These are phyloP conservation scores for Lichenostomus cassidix DNA, from an alignment of 2,113 vertebrate species.

Conservation along the genomic window DNA sequence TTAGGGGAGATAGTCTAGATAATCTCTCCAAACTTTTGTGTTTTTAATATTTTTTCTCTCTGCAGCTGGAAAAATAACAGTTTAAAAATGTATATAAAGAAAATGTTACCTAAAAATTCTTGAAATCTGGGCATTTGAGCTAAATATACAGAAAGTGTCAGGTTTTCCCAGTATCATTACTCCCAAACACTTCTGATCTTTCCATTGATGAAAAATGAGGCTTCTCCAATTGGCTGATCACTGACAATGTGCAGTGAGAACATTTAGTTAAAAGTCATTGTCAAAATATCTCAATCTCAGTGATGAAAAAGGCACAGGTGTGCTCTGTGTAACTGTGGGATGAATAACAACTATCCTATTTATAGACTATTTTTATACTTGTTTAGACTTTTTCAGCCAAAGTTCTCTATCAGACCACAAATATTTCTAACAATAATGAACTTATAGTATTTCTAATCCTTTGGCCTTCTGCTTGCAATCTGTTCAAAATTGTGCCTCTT, in stretches of 20 bases:
- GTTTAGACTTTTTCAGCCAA: neutral
- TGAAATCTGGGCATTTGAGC: neutral
- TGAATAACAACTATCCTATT: neutral
- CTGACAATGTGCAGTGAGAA: neutral
- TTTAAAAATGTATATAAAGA: neutral
- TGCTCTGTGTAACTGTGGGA: neutral
- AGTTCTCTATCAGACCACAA: neutral
- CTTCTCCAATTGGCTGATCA: neutral
- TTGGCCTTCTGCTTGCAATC: slow-evolving; percentile 7
- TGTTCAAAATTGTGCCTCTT: slow-evolving; percentile 20
- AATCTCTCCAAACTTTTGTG: neutral
- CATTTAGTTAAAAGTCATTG: slow-evolving; percentile 8
- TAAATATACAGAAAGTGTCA: neutral
- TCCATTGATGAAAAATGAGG: neutral
- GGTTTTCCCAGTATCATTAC: neutral
- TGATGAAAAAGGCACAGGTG: slow-evolving; percentile 5
- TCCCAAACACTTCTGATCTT: neutral
- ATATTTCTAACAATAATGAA: neutral
- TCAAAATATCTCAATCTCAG: slow-evolving; percentile 54
- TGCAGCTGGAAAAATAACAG: neutral
- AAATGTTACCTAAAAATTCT: neutral
- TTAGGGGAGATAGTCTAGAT: neutral
- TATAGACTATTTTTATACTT: neutral
- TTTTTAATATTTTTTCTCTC: neutral
- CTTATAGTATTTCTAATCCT: neutral